These are phyloP conservation scores for Neomonachus schauinslandi DNA, from an alignment of 2,113 vertebrate genomes.

Conservation along the genomic window DNA sequence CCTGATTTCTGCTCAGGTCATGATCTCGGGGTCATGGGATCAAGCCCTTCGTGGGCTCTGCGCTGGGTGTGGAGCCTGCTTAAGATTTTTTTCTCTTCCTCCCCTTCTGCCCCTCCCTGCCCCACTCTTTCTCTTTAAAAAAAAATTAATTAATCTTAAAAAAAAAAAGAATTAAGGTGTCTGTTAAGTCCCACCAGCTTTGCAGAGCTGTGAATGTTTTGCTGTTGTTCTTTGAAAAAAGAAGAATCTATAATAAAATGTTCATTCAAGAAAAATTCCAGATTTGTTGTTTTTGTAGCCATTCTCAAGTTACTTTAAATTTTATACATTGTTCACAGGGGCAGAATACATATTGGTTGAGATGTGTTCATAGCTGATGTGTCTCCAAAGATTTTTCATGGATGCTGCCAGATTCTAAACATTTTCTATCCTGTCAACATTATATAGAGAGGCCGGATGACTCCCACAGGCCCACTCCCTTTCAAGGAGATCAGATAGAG, in stretches of 20 bases:
- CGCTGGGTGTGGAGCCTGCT: not conserved
- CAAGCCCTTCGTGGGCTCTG: not conserved
- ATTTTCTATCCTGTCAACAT: conserved; percentile 94
- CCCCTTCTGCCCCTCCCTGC: not conserved
- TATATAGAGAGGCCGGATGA: conserved; percentile 96
- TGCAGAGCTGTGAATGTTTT: not conserved
- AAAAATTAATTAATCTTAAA: not conserved
- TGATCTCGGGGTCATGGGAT: not conserved
- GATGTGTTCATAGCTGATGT: conserved; percentile 83
- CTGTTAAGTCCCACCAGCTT: not conserved
- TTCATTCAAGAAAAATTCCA: conserved; percentile 45
- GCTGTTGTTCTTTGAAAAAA: conserved; percentile 14
- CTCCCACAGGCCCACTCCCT: conserved; percentile 95
- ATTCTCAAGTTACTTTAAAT: conserved; percentile 52
- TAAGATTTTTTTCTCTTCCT: not conserved
- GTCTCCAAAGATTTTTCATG: conserved; percentile 94
- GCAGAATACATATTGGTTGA: not conserved
- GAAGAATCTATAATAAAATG: conserved; percentile 43
- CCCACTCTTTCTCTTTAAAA: not conserved
- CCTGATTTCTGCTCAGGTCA: not conserved
- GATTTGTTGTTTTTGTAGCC: conserved; percentile 32
- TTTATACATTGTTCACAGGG: conserved; percentile 18
- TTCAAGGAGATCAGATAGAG: conserved; percentile 96
- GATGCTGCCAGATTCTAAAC: conserved; percentile 90
- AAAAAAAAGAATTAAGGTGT: not conserved